These are phyloP conservation scores for Tipula vernalis DNA, from an alignment of 2,888 invertebrate genomes.

Conservation along the genomic window DNA sequence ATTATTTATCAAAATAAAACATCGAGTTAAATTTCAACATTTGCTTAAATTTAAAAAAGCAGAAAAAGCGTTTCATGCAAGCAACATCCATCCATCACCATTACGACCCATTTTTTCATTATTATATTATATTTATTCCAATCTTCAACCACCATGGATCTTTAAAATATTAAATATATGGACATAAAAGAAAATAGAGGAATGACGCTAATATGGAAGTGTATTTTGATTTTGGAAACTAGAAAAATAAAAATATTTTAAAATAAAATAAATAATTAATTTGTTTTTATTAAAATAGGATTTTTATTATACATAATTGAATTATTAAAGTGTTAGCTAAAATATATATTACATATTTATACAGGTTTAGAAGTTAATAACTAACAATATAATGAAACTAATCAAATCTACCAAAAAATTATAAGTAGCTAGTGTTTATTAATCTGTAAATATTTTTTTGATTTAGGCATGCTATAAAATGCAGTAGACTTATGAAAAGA, in stretches of 20 bases:
- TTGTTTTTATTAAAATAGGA: neutral
- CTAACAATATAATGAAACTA: neutral
- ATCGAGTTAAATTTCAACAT: neutral
- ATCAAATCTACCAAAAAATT: neutral
- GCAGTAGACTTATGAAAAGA: neutral
- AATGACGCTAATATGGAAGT: neutral
- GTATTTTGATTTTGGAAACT: neutral
- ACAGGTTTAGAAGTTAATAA: neutral
- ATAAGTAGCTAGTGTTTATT: neutral
- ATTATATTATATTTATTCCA: neutral
- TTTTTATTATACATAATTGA: neutral
- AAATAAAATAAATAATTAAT: neutral
- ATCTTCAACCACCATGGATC: neutral
- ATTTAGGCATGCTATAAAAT: neutral
- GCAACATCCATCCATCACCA: neutral
- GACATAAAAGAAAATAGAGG: neutral
- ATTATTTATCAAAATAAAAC: neutral
- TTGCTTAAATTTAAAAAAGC: neutral
- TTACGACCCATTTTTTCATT: neutral
- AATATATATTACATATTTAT: neutral
- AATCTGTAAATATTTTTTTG: neutral
- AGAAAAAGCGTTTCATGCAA: neutral
- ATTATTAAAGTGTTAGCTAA: neutral
- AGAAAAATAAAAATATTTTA: neutral
- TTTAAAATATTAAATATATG: neutral